Evolutionary conservation across 2,113 vertebrate species (phyloP).

Genomic region (Callocephalon fimbriatum): DNA sequence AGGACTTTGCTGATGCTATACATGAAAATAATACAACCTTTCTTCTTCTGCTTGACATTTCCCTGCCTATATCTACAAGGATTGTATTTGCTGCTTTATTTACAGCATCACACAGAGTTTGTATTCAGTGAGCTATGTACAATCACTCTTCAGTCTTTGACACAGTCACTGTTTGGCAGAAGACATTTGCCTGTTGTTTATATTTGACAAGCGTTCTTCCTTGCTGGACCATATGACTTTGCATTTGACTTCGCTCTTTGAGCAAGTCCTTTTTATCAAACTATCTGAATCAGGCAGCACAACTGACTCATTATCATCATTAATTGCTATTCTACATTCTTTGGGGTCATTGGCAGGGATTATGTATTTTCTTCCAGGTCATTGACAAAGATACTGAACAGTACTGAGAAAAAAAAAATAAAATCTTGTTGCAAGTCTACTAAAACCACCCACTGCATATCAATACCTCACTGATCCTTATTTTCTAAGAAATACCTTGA

Average conservation of each 20-base stretch:
- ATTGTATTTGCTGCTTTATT: not conserved
- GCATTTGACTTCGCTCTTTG: not conserved
- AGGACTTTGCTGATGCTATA: not conserved
- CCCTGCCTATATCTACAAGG: not conserved
- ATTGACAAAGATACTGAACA: not conserved
- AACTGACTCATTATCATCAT: not conserved
- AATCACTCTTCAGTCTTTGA: not conserved
- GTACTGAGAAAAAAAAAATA: not conserved
- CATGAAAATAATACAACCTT: not conserved
- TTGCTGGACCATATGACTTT: conserved; percentile 5
- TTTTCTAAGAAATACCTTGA: not conserved
- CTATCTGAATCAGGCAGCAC: not conserved
- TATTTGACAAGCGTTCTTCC: not conserved
- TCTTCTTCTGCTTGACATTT: not conserved
- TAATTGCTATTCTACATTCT: not conserved
- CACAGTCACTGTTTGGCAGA: not conserved
- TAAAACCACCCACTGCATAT: not conserved
- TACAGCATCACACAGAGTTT: not conserved
- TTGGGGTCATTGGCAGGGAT: not conserved
- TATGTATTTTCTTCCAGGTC: not conserved
- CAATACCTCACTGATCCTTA: not conserved
- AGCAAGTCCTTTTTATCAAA: conserved; percentile 4
- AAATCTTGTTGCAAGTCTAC: fast-evolving
- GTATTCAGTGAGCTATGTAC: not conserved
- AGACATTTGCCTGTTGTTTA: conserved; percentile 24